A percentile compares a stretch with the other conserved stretches of the same genome.
Evolutionary conservation across 1,140 invertebrate genomes (phyloP).

Genomic region (Danaus plexippus): DNA sequence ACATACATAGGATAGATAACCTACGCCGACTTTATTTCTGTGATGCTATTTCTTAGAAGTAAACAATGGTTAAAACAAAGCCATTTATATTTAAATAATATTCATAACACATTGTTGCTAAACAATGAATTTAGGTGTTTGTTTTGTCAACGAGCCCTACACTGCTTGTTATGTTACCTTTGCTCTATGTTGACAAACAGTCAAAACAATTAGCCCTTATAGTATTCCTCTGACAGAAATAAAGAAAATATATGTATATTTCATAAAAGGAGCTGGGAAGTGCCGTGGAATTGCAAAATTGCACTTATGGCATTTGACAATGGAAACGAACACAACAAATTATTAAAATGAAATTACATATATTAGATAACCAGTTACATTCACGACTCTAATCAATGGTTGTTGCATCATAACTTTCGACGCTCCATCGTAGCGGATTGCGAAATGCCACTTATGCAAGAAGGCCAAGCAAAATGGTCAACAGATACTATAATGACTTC

Average conservation of each 20-base stretch:
- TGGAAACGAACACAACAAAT: too few species aligned
- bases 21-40: too few species aligned
- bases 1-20: too few species aligned
- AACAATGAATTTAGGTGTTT: conserved; percentile 51
- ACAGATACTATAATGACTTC: conserved; percentile 4
- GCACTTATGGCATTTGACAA: too few species aligned
- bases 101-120: conserved; percentile 46
- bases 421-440: conserved; percentile 45
- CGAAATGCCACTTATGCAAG: conserved; percentile 62
- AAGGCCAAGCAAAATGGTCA: conserved; percentile 33
- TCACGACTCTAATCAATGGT: conserved; percentile 63
- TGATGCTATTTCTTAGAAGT: conserved; percentile 19
- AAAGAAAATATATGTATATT: too few species aligned
- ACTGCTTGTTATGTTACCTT: conserved; percentile 32
- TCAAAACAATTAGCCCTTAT: conserved; percentile 11
- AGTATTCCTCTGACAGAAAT: too few species aligned
- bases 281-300: too few species aligned
- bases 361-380: conserved; percentile 59
- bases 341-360: conserved; percentile 17
- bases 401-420: conserved; percentile 61
- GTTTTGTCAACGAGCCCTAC: conserved; percentile 59
- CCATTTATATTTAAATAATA: conserved; percentile 46
- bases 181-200: conserved; percentile 22
- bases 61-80: conserved; percentile 23
- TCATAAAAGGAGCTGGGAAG: too few species aligned